Base-by-base conservation (phyloP, 2,797 vertebrate species). In the Poecilia gillii region DNA sequence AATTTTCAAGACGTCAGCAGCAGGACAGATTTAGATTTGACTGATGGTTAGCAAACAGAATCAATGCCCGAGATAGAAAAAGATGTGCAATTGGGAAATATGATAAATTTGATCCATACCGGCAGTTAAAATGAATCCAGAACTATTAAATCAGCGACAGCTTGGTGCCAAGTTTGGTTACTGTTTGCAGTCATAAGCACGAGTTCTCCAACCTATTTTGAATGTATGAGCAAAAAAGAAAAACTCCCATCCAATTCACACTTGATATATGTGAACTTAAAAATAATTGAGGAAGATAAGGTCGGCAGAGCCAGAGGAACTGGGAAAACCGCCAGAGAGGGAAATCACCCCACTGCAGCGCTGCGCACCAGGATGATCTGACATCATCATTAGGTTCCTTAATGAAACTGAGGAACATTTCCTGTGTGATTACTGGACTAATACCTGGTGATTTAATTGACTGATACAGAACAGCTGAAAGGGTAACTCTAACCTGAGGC, bases 21-120 rank as follows among this genome's bases (percentile, higher is more conserved):
- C 57, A 73, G 51, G 66, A 85, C 72, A 73, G 84, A 83, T 53
- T 84, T 68, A 62, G 68, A 39, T 64, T 66, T 81, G 84, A 90
- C 12, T 84, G 91, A 46, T 86, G 78, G 88, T 77, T 77, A 16
- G 59, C 73, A 77, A 85, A 86, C 81, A 80, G 74, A 87, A 76
- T 87, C 68, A 41, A 71, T 0, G 77, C 45, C 66, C 23, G 47
- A 85, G 84, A 78, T 0, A 23, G 6, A 55, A 43, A 49, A 36
- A n/a, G 55, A 33, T 45, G 3, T 16, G 25, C 14, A 33, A 6
- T 20, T 2, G 12, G n/a, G 3, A 70, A 70, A 11, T 2, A 13
- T 70, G 12, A 70, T 70, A n/a, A 70, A 70, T 70, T n/a, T 70
- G 41, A 43, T 25, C 39, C 39, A 41, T 45, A 43, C 41, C 16